phyloP scores from a whole-genome alignment of 2,113 vertebrate species.

The Egretta garzetta region DNA sequence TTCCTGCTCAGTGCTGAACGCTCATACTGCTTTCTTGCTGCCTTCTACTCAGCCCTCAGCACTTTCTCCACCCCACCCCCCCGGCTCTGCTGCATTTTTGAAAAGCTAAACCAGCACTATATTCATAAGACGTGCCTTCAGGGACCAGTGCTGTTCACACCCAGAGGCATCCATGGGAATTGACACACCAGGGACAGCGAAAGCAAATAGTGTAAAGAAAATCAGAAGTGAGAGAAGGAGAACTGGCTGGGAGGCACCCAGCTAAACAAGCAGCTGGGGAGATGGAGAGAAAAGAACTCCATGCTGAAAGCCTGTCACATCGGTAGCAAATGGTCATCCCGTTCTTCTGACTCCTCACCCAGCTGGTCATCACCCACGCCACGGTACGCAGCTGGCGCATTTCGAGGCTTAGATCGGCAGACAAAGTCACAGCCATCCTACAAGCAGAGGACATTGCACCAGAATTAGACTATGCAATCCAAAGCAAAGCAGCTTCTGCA shows the following conservation, averaged over 20 bases:
- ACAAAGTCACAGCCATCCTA: conserved; percentile 98
- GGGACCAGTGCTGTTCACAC: background rate
- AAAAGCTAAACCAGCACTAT: background rate
- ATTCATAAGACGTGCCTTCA: background rate
- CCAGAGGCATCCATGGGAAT: background rate
- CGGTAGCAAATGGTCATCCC: conserved; percentile 94
- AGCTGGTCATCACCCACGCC: conserved; percentile 86
- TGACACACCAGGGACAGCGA: background rate
- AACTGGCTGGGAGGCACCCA: conserved; percentile 49
- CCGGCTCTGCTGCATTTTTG: background rate
- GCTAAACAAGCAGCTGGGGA: conserved; percentile 49
- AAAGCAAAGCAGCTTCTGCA: background rate
- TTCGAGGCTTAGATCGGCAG: conserved; percentile 86
- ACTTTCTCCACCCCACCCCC: background rate
- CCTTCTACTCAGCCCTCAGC: background rate
- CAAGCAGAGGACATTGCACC: background rate
- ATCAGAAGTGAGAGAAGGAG: conserved; percentile 8
- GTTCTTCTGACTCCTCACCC: conserved; percentile 90
- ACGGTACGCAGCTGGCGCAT: conserved; percentile 81
- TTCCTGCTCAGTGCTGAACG: background rate
- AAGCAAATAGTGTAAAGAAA: conserved; percentile 41
- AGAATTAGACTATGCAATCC: background rate
- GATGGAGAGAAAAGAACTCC: background rate
- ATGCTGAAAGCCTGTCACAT: conserved; percentile 37
- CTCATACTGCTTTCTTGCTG: background rate